phyloP scores from a whole-genome alignment of 2,888 invertebrate species.

The Plagodis pulveraria region DNA sequence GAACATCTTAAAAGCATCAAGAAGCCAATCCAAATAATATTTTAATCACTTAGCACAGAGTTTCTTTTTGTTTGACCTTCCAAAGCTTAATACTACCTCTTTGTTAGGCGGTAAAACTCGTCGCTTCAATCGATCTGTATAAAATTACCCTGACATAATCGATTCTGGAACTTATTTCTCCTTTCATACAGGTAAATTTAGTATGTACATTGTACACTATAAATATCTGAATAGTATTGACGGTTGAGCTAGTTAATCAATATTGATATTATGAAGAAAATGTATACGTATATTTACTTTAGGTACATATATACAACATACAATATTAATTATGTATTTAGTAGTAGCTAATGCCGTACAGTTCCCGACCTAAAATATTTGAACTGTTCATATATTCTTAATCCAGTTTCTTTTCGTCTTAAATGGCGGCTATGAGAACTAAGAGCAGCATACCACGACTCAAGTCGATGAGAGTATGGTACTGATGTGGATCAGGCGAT shows the following conservation, averaged over 20 bases:
- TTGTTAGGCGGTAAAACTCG: slow-evolving; percentile 35
- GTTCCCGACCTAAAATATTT: no score
- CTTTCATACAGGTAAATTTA: slow-evolving; percentile 41
- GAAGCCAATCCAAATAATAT: slow-evolving; percentile 29
- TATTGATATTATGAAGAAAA: no score
- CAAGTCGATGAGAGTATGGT: no score
- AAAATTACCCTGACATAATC: slow-evolving; percentile 44
- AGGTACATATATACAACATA: no score
- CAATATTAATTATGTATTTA: no score
- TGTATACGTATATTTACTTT: no score
- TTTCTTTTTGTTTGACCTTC: background rate
- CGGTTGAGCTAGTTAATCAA: slow-evolving; percentile 17
- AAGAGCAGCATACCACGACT: no score
- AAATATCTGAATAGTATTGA: slow-evolving; percentile 34
- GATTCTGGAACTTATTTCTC: slow-evolving; percentile 48
- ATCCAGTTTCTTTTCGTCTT: no score
- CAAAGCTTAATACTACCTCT: background rate
- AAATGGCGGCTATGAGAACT: no score
- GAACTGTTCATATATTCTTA: no score
- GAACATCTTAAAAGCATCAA: slow-evolving; percentile 42
- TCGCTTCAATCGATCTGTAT: slow-evolving; percentile 59
- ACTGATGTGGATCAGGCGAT: no score
- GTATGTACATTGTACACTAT: slow-evolving; percentile 31
- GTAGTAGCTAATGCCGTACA: no score
- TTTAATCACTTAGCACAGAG: slow-evolving; percentile 9